Evolutionary conservation across 2,888 invertebrate species (phyloP), one percentile per base, ranked within the genome.

Genomic region (Halictus quadricinctus): DNA sequence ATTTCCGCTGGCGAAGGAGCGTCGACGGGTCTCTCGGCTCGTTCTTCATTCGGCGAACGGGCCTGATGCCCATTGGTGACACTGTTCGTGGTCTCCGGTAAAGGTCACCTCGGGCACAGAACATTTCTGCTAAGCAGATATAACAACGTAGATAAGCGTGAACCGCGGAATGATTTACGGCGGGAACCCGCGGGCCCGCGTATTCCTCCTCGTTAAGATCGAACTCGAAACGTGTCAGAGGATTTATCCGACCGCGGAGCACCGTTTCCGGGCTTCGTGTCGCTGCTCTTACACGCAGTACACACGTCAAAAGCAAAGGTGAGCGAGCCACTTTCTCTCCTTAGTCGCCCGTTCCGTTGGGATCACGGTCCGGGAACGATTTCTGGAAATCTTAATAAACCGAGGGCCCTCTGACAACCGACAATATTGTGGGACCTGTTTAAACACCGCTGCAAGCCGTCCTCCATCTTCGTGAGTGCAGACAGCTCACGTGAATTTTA

Each of bases 61-160:
- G 41, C 50, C 72, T 46, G 74, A 75, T 69, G 80, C 81, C 78
- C 85, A 70, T 29, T 46, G 75, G 75, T 60, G 84, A 84, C 78
- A 69, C 72, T 41, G 76, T 74, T 58, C 78, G 58, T 48, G 78
- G 75, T 60, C 25, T 50, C 76, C 70, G 76, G 78, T 25, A 88
- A 88, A 88, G 88, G 81, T 88, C 88, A 80, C 54, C 7, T 12
- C 69, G 72, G 76, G 80, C 81, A 70, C 79, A 60, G 81, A 84
- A 81, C 78, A 79, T 81, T 84, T 84, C 88, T 83, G 83, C 85
- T 81, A 79, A 81, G 79, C 74, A 88, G 89, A 89, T 89, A 84
- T 86, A 89, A 89, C 89, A 86, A 89, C 86, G 76, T 75, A 87
- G 89, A 89, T 89, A 89, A 89, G 89, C 80, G 87, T 72, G 81